Evolutionary conservation across 2,888 invertebrate species (phyloP).

Genomic region (Cyclophora punctaria): DNA sequence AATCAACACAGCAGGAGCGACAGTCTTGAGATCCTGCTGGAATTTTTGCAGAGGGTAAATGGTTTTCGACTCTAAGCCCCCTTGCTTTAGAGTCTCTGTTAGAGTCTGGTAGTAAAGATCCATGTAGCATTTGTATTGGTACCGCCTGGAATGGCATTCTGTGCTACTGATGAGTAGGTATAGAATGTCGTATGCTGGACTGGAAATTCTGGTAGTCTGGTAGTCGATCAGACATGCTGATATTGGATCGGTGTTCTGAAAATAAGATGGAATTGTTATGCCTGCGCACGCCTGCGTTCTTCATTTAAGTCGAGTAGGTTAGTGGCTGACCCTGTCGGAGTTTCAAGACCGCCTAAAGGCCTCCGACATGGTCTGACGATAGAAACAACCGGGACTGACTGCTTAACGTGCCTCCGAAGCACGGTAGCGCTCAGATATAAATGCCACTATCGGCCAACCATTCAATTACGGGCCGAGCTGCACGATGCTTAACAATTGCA

Average conservation of each 20-base stretch:
- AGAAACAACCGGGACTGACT: too few species aligned
- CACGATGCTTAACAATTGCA: too few species aligned
- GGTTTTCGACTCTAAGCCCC: slow-evolving; percentile 24
- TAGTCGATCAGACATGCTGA: slow-evolving; percentile 60
- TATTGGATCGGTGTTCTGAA: slow-evolving; percentile 39
- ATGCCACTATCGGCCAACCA: too few species aligned
- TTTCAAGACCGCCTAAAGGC: too few species aligned
- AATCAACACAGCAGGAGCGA: slow-evolving; percentile 53
- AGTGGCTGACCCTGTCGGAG: too few species aligned
- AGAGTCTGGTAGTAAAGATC: slow-evolving; percentile 46
- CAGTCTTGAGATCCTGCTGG: slow-evolving; percentile 42
- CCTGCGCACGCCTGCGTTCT: too few species aligned
- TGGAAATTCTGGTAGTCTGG: slow-evolving; percentile 49
- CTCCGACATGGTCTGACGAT: too few species aligned
- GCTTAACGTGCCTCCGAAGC: too few species aligned
- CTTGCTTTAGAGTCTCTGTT: slow-evolving; percentile 22
- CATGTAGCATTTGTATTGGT: slow-evolving; percentile 35
- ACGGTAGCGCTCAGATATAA: too few species aligned
- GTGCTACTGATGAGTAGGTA: slow-evolving; percentile 56
- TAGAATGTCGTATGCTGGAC: slow-evolving; percentile 53
- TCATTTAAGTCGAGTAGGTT: too few species aligned
- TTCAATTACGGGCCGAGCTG: too few species aligned
- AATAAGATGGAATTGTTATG: slow-evolving; percentile 7
- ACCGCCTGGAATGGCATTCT: slow-evolving; percentile 30
- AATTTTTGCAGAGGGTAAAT: slow-evolving; percentile 43